These are phyloP conservation scores for Drosophila barbarae DNA, from an alignment of 2,888 invertebrate species.

Conservation along the genomic window DNA sequence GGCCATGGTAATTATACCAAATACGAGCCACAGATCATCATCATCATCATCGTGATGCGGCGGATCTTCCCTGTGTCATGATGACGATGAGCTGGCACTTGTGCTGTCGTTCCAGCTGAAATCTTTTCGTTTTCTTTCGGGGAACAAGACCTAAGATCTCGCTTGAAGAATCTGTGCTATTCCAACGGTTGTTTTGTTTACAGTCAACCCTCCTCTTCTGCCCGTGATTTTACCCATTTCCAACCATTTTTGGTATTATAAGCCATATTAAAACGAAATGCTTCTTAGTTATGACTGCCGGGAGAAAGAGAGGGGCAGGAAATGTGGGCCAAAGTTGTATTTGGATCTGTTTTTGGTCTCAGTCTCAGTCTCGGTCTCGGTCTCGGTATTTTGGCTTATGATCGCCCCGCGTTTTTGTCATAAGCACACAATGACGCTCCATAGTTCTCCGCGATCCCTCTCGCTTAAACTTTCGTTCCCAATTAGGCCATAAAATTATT, in stretches of 20 bases:
- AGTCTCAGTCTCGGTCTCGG: background rate
- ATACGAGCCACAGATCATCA: slow-evolving; percentile 13
- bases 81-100: slow-evolving; percentile 55
- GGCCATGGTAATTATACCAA: slow-evolving; percentile 39
- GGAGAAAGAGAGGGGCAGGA: background rate
- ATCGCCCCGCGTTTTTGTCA: slow-evolving; percentile 6
- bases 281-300: slow-evolving; percentile 20
- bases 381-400: slow-evolving; percentile 19
- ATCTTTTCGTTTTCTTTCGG: slow-evolving; percentile 68
- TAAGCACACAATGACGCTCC: slow-evolving; percentile 35
- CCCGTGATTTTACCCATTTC: background rate
- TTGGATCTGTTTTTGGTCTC: slow-evolving; percentile 16
- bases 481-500: slow-evolving; percentile 57
- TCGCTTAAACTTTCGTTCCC: slow-evolving; percentile 42
- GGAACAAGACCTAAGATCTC: slow-evolving; percentile 15
- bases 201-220: slow-evolving; percentile 31
- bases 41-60: slow-evolving; percentile 15
- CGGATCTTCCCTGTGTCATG: slow-evolving; percentile 2
- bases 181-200: slow-evolving; percentile 56
- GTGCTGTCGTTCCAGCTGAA: slow-evolving; percentile 62
- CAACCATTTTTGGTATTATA: slow-evolving; percentile 34
- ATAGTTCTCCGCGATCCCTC: slow-evolving; percentile 14
- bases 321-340: slow-evolving; percentile 42
- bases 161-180: slow-evolving; percentile 60
- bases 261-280: slow-evolving; percentile 42